These are phyloP conservation scores for Chrysopilus asiliformis DNA, from an alignment of 2,888 invertebrate species.

Conservation along the genomic window DNA sequence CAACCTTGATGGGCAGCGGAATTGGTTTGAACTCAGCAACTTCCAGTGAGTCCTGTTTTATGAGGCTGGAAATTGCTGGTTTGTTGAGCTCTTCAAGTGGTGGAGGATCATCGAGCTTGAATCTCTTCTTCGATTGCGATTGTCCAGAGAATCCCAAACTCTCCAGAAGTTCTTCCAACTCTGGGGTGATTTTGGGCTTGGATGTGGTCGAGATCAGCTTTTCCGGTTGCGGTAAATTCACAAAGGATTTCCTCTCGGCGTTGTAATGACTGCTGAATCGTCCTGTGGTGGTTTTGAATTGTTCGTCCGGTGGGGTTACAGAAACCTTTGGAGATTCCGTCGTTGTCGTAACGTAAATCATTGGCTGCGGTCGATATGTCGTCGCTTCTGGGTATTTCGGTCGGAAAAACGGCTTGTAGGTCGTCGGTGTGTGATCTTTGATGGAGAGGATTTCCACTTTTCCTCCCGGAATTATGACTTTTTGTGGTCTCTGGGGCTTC, in stretches of 20 bases:
- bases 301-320: not conserved
- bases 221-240: not conserved
- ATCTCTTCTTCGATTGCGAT: conserved; percentile 21
- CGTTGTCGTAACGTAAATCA: conserved; percentile 11
- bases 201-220: conserved; percentile 16
- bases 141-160: conserved; percentile 32
- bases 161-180: conserved; percentile 35
- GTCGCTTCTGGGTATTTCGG: conserved; percentile 17
- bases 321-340: conserved; percentile 1
- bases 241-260: conserved; percentile 23
- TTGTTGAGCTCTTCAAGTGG: conserved; percentile 26
- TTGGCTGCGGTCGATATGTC: conserved; percentile 22
- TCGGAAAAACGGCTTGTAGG: conserved; percentile 37
- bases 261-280: conserved; percentile 37
- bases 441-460: conserved; percentile 22
- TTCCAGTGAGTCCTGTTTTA: conserved; percentile 12
- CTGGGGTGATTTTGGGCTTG: conserved; percentile 17
- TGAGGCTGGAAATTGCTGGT: conserved; percentile 22
- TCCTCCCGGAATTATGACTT: conserved; percentile 22
- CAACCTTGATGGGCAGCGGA: conserved; percentile 18
- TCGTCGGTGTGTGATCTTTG: conserved; percentile 31
- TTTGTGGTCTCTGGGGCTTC: conserved; percentile 26
- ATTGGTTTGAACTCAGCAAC: conserved; percentile 12
- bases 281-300: conserved; percentile 7
- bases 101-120: conserved; percentile 24